Percentiles rank a stretch among this genome's conserved stretches.
phyloP scores from a whole-genome alignment of 2,113 vertebrate genomes.

The Hystrix cristata region DNA sequence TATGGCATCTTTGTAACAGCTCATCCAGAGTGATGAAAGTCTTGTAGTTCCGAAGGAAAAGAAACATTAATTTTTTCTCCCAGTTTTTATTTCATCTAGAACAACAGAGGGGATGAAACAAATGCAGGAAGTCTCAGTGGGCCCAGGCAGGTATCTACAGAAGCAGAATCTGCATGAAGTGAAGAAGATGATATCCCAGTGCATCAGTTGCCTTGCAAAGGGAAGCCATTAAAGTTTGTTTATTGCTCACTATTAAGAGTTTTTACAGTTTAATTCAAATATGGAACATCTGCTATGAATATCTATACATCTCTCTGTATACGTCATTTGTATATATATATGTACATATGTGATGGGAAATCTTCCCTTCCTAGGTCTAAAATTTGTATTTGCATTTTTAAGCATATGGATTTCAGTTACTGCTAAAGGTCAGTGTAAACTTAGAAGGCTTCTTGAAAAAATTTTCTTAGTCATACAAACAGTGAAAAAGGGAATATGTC shows the following conservation, averaged over 20 bases:
- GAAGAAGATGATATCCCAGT: neutral
- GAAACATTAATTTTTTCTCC: neutral
- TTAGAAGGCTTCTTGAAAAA: neutral
- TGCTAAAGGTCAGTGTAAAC: neutral
- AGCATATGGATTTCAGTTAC: neutral
- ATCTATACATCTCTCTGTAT: neutral
- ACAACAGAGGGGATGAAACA: neutral
- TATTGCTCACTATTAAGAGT: neutral
- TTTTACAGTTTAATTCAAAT: neutral
- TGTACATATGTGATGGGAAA: neutral
- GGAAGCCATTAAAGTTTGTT: neutral
- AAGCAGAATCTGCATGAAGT: neutral
- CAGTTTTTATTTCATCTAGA: neutral
- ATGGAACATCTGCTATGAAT: neutral
- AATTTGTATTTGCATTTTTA: conserved; percentile 7
- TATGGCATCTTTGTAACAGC: neutral
- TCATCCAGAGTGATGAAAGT: neutral
- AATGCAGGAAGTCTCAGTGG: neutral
- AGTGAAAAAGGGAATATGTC: neutral
- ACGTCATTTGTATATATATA: neutral
- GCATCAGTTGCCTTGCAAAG: neutral
- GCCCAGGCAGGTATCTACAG: neutral
- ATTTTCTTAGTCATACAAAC: neutral
- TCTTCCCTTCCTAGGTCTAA: neutral
- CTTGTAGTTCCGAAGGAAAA: neutral